phyloP scores from a whole-genome alignment of 2,797 vertebrate genomes.

The Onychomys leucogaster region DNA sequence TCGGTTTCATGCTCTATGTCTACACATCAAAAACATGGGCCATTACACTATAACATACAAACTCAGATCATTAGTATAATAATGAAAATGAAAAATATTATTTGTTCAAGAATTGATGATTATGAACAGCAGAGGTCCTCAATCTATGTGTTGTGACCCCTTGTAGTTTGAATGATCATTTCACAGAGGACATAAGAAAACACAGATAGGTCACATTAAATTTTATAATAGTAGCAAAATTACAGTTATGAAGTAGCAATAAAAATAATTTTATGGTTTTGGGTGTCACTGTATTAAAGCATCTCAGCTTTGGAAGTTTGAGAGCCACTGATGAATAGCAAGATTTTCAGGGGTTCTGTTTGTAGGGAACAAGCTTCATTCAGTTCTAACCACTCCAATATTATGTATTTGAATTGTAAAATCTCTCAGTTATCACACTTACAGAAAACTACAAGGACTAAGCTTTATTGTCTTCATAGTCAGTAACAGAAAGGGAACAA shows the following conservation, averaged over 20 bases:
- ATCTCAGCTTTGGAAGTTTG: too few species aligned
- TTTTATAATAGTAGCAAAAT: too few species aligned
- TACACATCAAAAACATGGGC: too few species aligned
- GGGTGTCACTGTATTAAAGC: too few species aligned
- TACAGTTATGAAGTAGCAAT: too few species aligned
- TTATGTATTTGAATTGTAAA: neutral
- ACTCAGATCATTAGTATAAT: neutral
- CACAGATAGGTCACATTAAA: too few species aligned
- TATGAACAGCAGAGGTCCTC: too few species aligned
- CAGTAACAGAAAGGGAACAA: neutral
- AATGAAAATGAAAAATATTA: neutral
- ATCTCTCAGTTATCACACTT: neutral
- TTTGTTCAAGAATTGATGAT: neutral
- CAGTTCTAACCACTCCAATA: neutral
- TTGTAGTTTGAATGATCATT: too few species aligned
- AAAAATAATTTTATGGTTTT: too few species aligned
- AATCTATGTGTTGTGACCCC: too few species aligned
- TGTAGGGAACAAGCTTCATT: neutral
- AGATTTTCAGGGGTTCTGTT: neutral
- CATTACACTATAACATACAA: neutral
- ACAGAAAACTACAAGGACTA: too few species aligned
- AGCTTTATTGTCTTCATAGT: neutral
- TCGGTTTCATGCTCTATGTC: accelerated
- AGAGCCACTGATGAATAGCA: neutral
- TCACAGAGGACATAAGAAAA: too few species aligned